Conservation (phyloP, 2,113 vertebrate species). For the Solea senegalensis region DNA sequence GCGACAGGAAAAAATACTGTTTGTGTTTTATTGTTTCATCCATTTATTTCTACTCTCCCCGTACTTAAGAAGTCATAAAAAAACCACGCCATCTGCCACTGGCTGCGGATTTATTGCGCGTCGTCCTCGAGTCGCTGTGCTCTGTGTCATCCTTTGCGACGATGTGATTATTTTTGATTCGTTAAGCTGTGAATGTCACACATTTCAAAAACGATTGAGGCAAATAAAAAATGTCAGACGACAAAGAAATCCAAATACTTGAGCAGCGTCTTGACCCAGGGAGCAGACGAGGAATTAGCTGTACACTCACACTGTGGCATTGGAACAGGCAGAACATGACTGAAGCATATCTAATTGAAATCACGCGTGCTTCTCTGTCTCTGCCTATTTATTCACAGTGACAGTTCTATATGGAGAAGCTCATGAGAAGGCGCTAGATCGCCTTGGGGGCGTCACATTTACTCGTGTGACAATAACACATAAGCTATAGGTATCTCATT, state of each 20-base stretch:
- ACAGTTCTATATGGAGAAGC: constrained; percentile 42
- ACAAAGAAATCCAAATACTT: neutral
- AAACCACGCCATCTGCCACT: neutral
- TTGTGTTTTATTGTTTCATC: neutral
- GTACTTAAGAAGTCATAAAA: neutral
- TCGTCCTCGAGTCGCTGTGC: neutral
- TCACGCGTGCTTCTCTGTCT: constrained; percentile 31
- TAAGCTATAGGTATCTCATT: constrained; percentile 26
- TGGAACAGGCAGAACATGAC: constrained; percentile 28
- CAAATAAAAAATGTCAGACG: no score
- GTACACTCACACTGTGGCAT: constrained; percentile 6
- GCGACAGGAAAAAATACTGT: no score
- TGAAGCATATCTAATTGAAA: constrained; percentile 60
- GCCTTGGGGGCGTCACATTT: constrained; percentile 30
- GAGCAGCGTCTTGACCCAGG: neutral
- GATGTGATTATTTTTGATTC: neutral
- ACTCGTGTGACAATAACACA: constrained; percentile 36
- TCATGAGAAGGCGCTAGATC: constrained; percentile 46
- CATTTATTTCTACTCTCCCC: neutral
- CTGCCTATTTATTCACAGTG: constrained; percentile 34
- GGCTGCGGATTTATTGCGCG: neutral
- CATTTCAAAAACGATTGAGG: no score
- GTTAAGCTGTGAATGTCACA: neutral
- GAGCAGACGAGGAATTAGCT: constrained; percentile 28
- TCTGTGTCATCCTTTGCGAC: neutral